These are phyloP conservation scores for Laupala kohalensis DNA, from an alignment of 1,140 invertebrate genomes.

Conservation along the genomic window DNA sequence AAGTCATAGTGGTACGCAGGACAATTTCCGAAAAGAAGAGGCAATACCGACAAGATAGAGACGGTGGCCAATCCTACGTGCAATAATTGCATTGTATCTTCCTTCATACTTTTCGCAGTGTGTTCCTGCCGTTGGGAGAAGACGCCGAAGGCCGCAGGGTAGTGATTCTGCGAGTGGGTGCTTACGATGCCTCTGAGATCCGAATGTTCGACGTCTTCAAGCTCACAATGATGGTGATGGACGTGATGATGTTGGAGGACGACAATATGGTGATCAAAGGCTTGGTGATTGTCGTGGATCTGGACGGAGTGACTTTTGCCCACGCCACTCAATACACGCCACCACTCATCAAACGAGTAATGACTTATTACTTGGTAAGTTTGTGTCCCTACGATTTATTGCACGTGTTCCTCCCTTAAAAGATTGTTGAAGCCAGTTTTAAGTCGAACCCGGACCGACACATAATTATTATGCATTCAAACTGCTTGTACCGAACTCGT, in stretches of 20 bases:
- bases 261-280: conserved; percentile 53
- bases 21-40: too few species aligned
- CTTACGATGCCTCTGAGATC: conserved; percentile 30
- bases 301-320: conserved; percentile 50
- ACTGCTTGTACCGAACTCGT: too few species aligned
- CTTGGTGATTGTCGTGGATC: conserved; percentile 65
- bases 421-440: too few species aligned
- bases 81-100: too few species aligned
- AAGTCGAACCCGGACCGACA: too few species aligned
- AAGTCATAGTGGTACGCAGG: too few species aligned
- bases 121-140: conserved; percentile 55
- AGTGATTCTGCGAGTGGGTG: conserved; percentile 46
- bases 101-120: too few species aligned
- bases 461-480: too few species aligned
- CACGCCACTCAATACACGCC: conserved; percentile 66
- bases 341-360: conserved; percentile 59
- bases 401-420: too few species aligned
- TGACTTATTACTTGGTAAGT: conserved; percentile 57
- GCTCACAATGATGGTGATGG: conserved; percentile 65
- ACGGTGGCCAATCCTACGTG: too few species aligned
- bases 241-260: conserved; percentile 59
- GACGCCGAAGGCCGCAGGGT: conserved; percentile 64
- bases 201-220: conserved; percentile 56
- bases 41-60: too few species aligned
- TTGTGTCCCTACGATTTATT: too few species aligned